phyloP scores from a whole-genome alignment of 2,797 vertebrate genomes.

The Aulostomus chinensis region DNA sequence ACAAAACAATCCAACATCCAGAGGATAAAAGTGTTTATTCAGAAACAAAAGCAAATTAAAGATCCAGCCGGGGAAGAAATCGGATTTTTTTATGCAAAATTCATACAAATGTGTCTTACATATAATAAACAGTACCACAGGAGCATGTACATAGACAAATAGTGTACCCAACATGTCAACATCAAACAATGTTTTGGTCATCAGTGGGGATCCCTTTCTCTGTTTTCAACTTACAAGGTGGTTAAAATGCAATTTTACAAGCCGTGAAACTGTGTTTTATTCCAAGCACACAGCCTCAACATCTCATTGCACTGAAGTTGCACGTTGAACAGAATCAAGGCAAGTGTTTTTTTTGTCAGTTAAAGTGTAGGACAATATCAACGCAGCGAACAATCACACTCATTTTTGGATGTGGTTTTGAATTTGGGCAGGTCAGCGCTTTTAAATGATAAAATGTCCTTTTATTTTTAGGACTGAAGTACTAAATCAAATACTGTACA shows the following conservation, averaged over 20 bases:
- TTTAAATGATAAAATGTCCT: constrained; percentile 6
- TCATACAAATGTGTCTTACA: constrained; percentile 79
- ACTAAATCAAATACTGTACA: neutral
- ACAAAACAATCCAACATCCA: constrained; percentile 1
- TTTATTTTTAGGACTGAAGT: too few species aligned
- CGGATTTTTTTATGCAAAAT: constrained; percentile 62
- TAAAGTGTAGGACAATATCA: constrained; percentile 25
- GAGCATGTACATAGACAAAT: constrained; percentile 62
- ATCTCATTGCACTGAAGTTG: constrained; percentile 36
- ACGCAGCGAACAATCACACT: constrained; percentile 29
- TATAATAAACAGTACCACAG: constrained; percentile 72
- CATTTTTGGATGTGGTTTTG: constrained; percentile 4
- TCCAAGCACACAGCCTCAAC: constrained; percentile 42
- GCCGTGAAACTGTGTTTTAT: constrained; percentile 28
- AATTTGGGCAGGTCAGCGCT: constrained; percentile 39
- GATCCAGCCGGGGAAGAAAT: constrained; percentile 60
- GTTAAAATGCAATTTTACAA: constrained; percentile 38
- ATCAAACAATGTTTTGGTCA: constrained; percentile 62
- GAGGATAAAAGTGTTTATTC: constrained; percentile 77
- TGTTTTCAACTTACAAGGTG: constrained; percentile 33
- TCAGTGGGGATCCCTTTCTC: constrained; percentile 24
- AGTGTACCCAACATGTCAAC: constrained; percentile 69
- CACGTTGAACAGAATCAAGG: constrained; percentile 12
- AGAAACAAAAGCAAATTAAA: constrained; percentile 73
- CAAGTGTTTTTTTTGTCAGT: constrained; percentile 40